phyloP scores from a whole-genome alignment of 2,888 invertebrate species.

The Salpingus planirostris region DNA sequence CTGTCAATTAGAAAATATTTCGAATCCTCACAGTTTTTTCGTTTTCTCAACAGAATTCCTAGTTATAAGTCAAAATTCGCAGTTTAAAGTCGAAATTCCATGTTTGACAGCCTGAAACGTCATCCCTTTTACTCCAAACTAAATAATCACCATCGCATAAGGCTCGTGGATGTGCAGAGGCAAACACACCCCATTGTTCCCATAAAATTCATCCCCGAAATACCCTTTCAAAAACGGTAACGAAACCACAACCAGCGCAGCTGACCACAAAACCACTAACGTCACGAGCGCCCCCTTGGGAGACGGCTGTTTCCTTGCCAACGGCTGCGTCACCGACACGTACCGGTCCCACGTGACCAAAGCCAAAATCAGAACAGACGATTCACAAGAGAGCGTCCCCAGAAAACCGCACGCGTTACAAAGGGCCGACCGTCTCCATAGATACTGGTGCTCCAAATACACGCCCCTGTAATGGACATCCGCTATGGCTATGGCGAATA shows the following conservation, averaged over 20 bases:
- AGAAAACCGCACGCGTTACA: conserved; percentile 53
- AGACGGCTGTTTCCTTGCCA: conserved; percentile 42
- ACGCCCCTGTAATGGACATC: conserved; percentile 47
- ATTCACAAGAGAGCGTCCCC: conserved; percentile 52
- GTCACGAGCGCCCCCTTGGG: conserved; percentile 43
- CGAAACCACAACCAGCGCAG: conserved; percentile 43
- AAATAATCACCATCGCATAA: conserved; percentile 43
- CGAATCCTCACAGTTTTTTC: too few species aligned
- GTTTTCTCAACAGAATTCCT: too few species aligned
- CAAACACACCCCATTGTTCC: conserved; percentile 52
- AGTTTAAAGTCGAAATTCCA: too few species aligned
- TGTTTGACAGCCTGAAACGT: too few species aligned
- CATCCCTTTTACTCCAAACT: too few species aligned
- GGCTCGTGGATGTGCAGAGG: conserved; percentile 54
- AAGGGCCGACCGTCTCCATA: conserved; percentile 48
- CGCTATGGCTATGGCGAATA: conserved; percentile 49
- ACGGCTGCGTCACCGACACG: conserved; percentile 49
- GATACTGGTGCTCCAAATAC: conserved; percentile 48
- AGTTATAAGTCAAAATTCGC: too few species aligned
- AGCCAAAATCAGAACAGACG: conserved; percentile 51
- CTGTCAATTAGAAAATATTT: too few species aligned
- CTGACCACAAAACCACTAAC: conserved; percentile 44
- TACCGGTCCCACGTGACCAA: conserved; percentile 55
- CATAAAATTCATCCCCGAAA: conserved; percentile 50
- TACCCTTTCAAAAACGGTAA: conserved; percentile 45